Conservation (phyloP, 92 coral and sea anemone species). For the Pocillopora grandis region DNA sequence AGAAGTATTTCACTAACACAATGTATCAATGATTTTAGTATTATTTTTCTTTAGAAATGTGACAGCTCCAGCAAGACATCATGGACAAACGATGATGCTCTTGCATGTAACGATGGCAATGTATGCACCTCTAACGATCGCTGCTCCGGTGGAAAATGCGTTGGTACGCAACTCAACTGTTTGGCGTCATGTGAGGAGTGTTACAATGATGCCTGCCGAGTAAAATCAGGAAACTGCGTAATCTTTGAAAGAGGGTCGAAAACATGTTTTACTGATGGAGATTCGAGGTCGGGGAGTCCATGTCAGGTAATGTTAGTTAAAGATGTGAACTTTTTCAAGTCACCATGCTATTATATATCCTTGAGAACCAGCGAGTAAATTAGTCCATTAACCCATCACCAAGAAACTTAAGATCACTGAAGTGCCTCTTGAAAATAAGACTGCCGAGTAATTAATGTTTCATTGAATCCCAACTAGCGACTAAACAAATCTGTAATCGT, state of each 20-base stretch:
- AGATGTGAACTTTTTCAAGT: no score
- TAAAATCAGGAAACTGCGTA: constrained; percentile 69
- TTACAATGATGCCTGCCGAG: constrained; percentile 53
- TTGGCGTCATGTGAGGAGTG: constrained; percentile 68
- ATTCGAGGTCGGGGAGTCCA: constrained; percentile 59
- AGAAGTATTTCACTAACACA: no score
- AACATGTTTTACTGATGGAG: constrained; percentile 55
- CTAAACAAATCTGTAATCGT: no score
- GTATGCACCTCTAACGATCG: constrained; percentile 74
- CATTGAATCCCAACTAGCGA: no score
- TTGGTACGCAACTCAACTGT: constrained; percentile 74
- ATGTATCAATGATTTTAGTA: no score
- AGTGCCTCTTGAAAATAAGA: no score
- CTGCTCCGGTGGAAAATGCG: constrained; percentile 64
- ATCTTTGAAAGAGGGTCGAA: constrained; percentile 37
- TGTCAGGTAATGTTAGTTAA: constrained; percentile 68
- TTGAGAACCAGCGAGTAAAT: no score
- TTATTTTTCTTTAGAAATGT: constrained; percentile 5
- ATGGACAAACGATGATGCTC: constrained; percentile 33
- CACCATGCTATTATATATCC: no score
- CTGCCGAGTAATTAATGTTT: no score
- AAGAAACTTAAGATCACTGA: no score
- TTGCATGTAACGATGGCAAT: constrained; percentile 61
- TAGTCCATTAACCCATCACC: no score
- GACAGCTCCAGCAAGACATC: background rate